These are phyloP conservation scores for Gambusia yucatana DNA, from an alignment of 2,797 vertebrate species.

Conservation along the genomic window DNA sequence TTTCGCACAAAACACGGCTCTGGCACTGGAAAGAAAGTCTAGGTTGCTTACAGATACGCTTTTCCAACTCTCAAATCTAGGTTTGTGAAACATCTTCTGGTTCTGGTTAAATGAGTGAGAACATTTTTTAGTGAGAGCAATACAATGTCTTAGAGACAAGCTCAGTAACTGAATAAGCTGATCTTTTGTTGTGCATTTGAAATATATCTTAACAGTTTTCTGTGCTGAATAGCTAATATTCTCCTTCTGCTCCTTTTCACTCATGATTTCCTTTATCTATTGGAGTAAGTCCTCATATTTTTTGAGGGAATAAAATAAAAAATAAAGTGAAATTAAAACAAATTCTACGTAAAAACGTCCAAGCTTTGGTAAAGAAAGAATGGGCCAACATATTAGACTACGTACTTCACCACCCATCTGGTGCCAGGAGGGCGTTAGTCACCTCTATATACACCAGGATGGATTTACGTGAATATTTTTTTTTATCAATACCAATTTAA, in stretches of 20 bases:
- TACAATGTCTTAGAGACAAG: not conserved
- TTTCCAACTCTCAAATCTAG: not conserved
- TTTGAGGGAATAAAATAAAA: not conserved
- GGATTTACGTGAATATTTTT: not conserved
- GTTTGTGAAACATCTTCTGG: too few relatives aligned
- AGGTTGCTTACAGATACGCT: not conserved
- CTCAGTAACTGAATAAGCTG: not conserved
- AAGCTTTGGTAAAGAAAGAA: not conserved
- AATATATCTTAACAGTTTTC: too few relatives aligned
- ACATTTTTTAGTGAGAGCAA: not conserved
- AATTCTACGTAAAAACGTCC: not conserved
- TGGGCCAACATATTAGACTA: not conserved
- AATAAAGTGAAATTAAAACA: not conserved
- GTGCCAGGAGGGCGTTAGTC: not conserved
- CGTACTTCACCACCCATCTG: too few relatives aligned
- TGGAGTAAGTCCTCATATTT: too few relatives aligned
- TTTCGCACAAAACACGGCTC: not conserved
- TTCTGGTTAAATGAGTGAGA: too few relatives aligned
- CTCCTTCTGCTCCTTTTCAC: too few relatives aligned
- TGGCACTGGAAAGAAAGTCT: not conserved
- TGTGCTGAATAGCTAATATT: too few relatives aligned
- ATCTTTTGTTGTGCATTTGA: too few relatives aligned
- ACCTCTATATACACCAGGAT: not conserved
- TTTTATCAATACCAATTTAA: not conserved
- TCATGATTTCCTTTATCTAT: too few relatives aligned